These are phyloP conservation scores for Pentalonia nigronervosa DNA, from an alignment of 1,140 invertebrate species.

Conservation along the genomic window DNA sequence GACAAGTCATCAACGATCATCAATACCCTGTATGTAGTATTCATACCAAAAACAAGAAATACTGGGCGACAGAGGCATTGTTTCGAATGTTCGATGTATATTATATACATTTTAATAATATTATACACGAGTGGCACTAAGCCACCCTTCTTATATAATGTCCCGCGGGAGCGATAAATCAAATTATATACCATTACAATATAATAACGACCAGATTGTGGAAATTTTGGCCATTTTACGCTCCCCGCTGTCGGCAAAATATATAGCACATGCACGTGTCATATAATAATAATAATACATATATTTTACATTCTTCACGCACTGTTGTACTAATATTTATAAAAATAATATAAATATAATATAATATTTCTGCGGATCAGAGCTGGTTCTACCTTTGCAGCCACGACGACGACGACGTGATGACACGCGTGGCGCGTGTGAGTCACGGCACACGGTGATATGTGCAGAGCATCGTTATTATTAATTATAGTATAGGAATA, in stretches of 20 bases:
- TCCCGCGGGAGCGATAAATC: conserved; percentile 19
- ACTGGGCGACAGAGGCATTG: not conserved
- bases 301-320: not conserved
- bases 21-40: not conserved
- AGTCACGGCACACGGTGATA: not conserved
- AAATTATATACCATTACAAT: not conserved
- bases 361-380: not conserved
- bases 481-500: conserved; percentile 7
- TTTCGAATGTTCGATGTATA: not conserved
- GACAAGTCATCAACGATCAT: not conserved
- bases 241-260: not conserved
- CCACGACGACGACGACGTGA: not conserved
- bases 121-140: not conserved
- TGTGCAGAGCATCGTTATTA: not conserved
- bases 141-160: conserved; percentile 4
- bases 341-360: not conserved
- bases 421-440: not conserved
- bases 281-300: not conserved
- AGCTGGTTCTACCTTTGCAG: not conserved
- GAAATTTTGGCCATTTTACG: not conserved
- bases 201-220: conserved; percentile 34
- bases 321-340: too few relatives aligned
- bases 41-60: not conserved
- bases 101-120: not conserved
- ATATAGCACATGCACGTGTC: not conserved